These are phyloP conservation scores for Mamestra brassicae DNA, from an alignment of 2,888 invertebrate genomes.

Conservation along the genomic window DNA sequence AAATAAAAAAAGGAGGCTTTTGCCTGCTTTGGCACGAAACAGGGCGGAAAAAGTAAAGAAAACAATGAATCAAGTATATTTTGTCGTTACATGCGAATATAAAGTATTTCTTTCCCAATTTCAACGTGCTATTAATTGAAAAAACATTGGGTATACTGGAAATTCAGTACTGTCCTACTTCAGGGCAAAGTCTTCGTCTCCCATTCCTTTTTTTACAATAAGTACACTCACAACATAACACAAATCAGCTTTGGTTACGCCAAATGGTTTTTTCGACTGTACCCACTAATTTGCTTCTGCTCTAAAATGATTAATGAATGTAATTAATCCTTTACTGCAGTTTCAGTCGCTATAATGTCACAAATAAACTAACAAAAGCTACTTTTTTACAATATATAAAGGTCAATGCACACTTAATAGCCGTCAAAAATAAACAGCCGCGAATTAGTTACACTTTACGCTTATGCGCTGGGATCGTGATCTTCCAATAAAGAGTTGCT, in stretches of 20 bases:
- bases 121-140: too few species aligned
- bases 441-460: conserved; percentile 71
- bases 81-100: too few species aligned
- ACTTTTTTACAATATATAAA: conserved; percentile 15
- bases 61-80: too few species aligned
- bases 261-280: not conserved
- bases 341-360: not conserved
- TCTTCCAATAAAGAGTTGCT: conserved; percentile 53
- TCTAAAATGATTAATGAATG: conserved; percentile 20
- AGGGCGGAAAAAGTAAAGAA: too few species aligned
- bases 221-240: too few species aligned
- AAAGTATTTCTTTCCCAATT: too few species aligned
- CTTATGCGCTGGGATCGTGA: conserved; percentile 55
- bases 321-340: not conserved
- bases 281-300: not conserved
- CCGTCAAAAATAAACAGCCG: conserved; percentile 71
- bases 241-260: not conserved
- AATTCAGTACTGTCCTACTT: too few species aligned
- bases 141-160: too few species aligned
- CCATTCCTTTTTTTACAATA: too few species aligned
- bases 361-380: not conserved
- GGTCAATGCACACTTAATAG: conserved; percentile 72
- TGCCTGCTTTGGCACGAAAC: too few species aligned
- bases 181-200: too few species aligned
- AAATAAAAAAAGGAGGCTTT: too few species aligned